A percentile compares a stretch with the other conserved stretches of the same genome.
phyloP scores from a whole-genome alignment of 2,113 vertebrate genomes.

The Nerophis ophidion region DNA sequence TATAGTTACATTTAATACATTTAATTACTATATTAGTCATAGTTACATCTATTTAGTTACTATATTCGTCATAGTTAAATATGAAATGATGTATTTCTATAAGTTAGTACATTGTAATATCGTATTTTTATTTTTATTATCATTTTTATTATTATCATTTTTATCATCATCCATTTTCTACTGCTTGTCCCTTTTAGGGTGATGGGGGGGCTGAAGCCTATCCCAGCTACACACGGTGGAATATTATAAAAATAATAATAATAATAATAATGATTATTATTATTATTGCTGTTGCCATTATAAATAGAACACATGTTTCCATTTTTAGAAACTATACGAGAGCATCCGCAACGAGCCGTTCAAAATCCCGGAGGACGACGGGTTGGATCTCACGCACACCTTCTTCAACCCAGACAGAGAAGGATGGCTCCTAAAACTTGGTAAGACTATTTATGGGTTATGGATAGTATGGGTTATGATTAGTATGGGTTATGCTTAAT shows the following conservation, averaged over 20 bases:
- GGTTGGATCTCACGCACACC: constrained; percentile 90
- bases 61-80: too few species aligned
- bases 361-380: constrained; percentile 92
- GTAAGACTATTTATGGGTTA: constrained; percentile 58
- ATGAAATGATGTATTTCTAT: neutral
- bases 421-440: constrained; percentile 95
- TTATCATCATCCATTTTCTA: too few species aligned
- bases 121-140: neutral
- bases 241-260: neutral
- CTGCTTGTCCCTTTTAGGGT: too few species aligned
- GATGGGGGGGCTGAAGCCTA: too few species aligned
- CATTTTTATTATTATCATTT: neutral
- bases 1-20: too few species aligned
- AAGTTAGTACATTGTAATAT: neutral
- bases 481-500: too few species aligned
- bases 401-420: constrained; percentile 95
- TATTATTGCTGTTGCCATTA: neutral
- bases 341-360: constrained; percentile 92
- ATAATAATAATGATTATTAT: neutral
- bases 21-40: too few species aligned
- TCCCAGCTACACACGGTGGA: too few species aligned
- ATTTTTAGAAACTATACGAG: constrained; percentile 80
- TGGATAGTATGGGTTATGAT: too few species aligned
- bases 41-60: too few species aligned
- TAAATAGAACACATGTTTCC: neutral